Evolutionary conservation across 2,113 vertebrate genomes (phyloP), one percentile per base, ranked within the genome.

Genomic region (Phoenicopterus ruber): DNA sequence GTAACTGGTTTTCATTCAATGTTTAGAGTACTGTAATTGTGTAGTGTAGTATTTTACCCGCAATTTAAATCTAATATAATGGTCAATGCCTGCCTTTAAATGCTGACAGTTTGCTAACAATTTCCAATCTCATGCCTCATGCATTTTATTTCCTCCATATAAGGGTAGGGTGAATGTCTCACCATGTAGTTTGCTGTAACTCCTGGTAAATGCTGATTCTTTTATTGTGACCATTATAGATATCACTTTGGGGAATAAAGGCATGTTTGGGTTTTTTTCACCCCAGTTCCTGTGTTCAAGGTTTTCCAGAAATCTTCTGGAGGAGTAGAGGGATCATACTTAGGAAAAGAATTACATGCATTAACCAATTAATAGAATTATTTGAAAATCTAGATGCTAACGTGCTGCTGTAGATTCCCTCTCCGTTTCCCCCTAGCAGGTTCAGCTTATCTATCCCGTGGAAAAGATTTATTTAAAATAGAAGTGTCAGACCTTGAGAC

Each of bases 1-100:
- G 94, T 80, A 95, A 95, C 95, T 93, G 89, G 29, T 87, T 97
- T 97, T 91, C 91, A 90, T 95, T 96, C 93, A 89, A 85, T 91
- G 93, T 95, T 97, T 96, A 93, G 94, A 80, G 89, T 82, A 66
- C 86, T 80, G 78, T 96, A 95, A 96, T 93, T 90, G 81, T 66
- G 57, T 32, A 58, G 73, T 66, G 40, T 44, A 73, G 77, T 87
- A 91, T 94, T 95, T 94, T 82, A 90, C 38, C 67, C 3, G 16
- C 93, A 88, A 90, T 93, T 96, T 95, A 77, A 95, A 94, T 70
- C 88, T 86, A 93, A 90, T 94, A 80, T 94, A 94, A 84, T 88
- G 74, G 93, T 95, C 94, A 96, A 79, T 94, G 91, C 84, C 87
- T 90, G 84, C 46, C 47, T 95, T 94, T 96, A 96, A 92, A 91